Evolutionary conservation across 2,113 vertebrate genomes (phyloP).

Genomic region (Proteles cristata): DNA sequence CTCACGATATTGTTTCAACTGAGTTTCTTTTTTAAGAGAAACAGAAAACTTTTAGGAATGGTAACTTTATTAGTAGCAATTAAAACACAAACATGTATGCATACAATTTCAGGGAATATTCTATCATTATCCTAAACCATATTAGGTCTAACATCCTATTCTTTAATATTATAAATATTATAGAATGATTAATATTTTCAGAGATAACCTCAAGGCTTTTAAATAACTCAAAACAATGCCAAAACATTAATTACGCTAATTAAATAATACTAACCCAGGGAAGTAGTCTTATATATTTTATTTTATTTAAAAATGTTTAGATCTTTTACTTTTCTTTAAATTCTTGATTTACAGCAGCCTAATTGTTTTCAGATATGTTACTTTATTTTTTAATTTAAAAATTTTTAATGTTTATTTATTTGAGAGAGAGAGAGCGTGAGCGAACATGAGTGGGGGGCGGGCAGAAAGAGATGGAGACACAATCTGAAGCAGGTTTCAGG

Average conservation of each 20-base stretch:
- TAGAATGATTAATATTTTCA: conserved; percentile 13
- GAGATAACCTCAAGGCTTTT: background rate
- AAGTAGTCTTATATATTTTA: background rate
- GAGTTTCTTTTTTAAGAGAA: background rate
- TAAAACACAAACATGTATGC: background rate
- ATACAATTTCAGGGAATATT: background rate
- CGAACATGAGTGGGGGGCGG: too few relatives aligned
- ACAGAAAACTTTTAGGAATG: background rate
- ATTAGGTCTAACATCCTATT: background rate
- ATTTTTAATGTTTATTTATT: too few relatives aligned
- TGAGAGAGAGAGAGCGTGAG: too few relatives aligned
- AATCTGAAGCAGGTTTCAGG: too few relatives aligned
- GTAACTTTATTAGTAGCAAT: background rate
- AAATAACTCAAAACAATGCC: conserved; percentile 19
- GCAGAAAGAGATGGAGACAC: too few relatives aligned
- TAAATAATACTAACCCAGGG: background rate
- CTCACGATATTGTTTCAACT: background rate
- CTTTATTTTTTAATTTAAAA: too few relatives aligned
- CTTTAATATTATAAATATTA: background rate
- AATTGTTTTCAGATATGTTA: background rate
- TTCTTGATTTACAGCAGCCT: background rate
- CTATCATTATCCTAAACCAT: background rate
- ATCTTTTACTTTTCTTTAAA: background rate
- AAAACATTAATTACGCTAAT: background rate
- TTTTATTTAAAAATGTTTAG: conserved; percentile 13